These are phyloP conservation scores for Micronycteris hirsuta DNA, from an alignment of 2,113 vertebrate genomes.

Conservation along the genomic window DNA sequence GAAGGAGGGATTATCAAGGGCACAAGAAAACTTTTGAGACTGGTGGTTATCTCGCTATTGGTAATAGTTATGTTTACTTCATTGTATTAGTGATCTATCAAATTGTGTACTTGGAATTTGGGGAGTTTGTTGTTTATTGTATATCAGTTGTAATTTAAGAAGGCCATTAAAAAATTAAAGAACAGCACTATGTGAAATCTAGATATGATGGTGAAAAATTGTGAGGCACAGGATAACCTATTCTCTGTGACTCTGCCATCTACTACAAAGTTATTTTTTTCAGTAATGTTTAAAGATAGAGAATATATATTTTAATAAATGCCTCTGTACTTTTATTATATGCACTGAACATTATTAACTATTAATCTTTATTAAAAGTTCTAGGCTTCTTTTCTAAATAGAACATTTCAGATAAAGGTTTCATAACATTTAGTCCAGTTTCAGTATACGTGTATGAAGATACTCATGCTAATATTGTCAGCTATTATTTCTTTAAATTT, in stretches of 20 bases:
- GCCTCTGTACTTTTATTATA: neutral
- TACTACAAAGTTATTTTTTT: neutral
- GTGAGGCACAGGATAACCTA: neutral
- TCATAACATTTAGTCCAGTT: neutral
- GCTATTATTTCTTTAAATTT: neutral
- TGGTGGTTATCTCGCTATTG: neutral
- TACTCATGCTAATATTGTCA: neutral
- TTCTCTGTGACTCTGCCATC: neutral
- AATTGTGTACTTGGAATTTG: neutral
- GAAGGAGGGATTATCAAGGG: neutral
- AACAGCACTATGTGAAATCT: neutral
- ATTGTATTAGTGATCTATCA: neutral
- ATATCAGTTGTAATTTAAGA: neutral
- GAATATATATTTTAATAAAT: neutral
- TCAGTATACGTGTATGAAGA: neutral
- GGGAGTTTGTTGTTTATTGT: neutral
- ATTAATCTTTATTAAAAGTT: neutral
- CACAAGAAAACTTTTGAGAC: neutral
- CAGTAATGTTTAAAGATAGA: neutral
- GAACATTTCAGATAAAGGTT: neutral
- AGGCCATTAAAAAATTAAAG: neutral
- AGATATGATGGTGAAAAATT: neutral
- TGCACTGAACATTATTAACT: neutral
- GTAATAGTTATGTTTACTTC: neutral
- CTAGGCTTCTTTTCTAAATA: neutral